Conservation (phyloP, 1,140 invertebrate genomes). For the Aphis craccivora region DNA sequence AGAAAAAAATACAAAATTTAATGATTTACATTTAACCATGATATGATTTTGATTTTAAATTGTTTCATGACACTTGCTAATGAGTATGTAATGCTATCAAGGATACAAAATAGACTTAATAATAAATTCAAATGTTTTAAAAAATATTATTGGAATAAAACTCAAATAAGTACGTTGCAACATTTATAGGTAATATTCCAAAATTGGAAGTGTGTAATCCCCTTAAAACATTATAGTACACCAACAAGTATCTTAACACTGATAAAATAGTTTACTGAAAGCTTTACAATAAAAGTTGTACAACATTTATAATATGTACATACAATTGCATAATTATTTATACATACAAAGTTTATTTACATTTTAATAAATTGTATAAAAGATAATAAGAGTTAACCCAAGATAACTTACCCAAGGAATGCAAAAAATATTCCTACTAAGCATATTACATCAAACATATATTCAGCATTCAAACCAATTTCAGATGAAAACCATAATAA, state of each 20-base stretch:
- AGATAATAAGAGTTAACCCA: not conserved
- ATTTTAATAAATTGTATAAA: not conserved
- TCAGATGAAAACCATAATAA: constrained; percentile 75
- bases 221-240: not conserved
- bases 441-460: constrained; percentile 76
- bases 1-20: too few relatives aligned
- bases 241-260: not conserved
- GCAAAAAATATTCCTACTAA: constrained; percentile 73
- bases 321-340: not conserved
- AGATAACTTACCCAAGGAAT: constrained; percentile 69
- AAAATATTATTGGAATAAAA: too few relatives aligned
- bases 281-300: not conserved
- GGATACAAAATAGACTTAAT: too few relatives aligned
- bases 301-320: not conserved
- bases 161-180: too few relatives aligned
- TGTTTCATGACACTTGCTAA: too few relatives aligned
- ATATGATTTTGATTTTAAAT: too few relatives aligned
- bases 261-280: not conserved
- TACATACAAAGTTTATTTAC: not conserved
- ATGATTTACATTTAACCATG: too few relatives aligned
- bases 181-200: too few relatives aligned
- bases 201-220: too few relatives aligned
- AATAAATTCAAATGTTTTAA: too few relatives aligned
- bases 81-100: too few relatives aligned
- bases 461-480: constrained; percentile 73